phyloP scores from a whole-genome alignment of 2,888 invertebrate genomes.

The Fabriciana adippe region DNA sequence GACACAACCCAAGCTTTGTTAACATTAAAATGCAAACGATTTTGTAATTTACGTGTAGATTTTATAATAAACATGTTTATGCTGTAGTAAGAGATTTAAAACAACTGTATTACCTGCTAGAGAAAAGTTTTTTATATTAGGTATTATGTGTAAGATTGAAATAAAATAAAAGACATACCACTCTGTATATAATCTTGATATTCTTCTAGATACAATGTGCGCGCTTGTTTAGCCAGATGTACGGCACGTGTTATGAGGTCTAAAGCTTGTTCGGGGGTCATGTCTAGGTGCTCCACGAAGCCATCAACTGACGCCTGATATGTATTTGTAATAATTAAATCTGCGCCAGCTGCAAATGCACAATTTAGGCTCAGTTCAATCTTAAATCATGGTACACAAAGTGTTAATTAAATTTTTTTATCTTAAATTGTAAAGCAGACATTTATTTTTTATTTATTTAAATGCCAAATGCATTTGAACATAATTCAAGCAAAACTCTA shows the following conservation, averaged over 20 bases:
- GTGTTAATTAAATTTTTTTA: no score
- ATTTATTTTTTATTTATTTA: not conserved
- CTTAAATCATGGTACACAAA: no score
- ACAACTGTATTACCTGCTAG: not conserved
- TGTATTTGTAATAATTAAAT: constrained; percentile 93
- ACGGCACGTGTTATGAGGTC: constrained; percentile 89
- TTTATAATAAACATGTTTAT: constrained; percentile 38
- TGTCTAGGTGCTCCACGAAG: constrained; percentile 87
- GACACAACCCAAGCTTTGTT: constrained; percentile 64
- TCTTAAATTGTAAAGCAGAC: no score
- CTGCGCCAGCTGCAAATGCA: constrained; percentile 87
- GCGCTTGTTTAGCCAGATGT: constrained; percentile 87
- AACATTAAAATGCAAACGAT: constrained; percentile 65
- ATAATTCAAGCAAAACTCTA: constrained; percentile 8
- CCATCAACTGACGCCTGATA: constrained; percentile 93
- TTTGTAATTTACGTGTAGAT: constrained; percentile 56
- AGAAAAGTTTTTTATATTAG: not conserved
- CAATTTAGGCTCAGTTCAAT: not conserved
- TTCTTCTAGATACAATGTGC: constrained; percentile 83
- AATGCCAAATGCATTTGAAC: constrained; percentile 1
- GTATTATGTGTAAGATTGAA: not conserved
- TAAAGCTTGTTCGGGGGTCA: constrained; percentile 85
- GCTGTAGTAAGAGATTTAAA: not conserved
- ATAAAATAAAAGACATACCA: constrained; percentile 50
- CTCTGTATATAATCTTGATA: constrained; percentile 68